Evolutionary conservation across 1,140 invertebrate genomes (phyloP).

Genomic region (Nasonia vitripennis): DNA sequence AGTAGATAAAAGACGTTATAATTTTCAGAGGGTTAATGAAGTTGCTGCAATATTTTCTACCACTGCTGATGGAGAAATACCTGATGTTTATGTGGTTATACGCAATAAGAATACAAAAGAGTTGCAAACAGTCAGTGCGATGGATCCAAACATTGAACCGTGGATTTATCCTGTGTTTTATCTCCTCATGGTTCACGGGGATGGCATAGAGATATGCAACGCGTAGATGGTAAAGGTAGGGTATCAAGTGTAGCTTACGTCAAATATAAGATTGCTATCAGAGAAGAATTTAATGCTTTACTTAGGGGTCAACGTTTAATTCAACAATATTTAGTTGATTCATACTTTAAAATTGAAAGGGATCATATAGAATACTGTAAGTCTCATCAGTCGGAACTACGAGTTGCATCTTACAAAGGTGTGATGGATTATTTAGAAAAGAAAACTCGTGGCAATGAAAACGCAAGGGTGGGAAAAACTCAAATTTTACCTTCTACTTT

Average conservation of each 20-base stretch:
- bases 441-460: neutral
- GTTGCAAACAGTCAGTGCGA: slow-evolving; percentile 35
- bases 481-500: slow-evolving; percentile 24
- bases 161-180: slow-evolving; percentile 38
- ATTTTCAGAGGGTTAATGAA: slow-evolving; percentile 48
- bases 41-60: slow-evolving; percentile 52
- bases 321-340: slow-evolving; percentile 37
- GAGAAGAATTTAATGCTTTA: slow-evolving; percentile 29
- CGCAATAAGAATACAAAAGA: slow-evolving; percentile 34
- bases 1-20: slow-evolving; percentile 44
- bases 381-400: slow-evolving; percentile 14
- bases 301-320: neutral
- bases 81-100: slow-evolving; percentile 50
- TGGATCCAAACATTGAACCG: slow-evolving; percentile 29
- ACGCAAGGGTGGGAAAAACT: slow-evolving; percentile 4
- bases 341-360: neutral
- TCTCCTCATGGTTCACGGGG: slow-evolving; percentile 41
- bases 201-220: slow-evolving; percentile 47
- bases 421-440: slow-evolving; percentile 17
- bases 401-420: slow-evolving; percentile 18
- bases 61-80: slow-evolving; percentile 48
- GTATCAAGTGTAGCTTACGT: slow-evolving; percentile 40
- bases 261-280: slow-evolving; percentile 6
- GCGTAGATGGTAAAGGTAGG: slow-evolving; percentile 8
- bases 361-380: slow-evolving; percentile 21